Evolutionary conservation across 1,140 invertebrate genomes (phyloP).

Genomic region (Hetaerina americana): DNA sequence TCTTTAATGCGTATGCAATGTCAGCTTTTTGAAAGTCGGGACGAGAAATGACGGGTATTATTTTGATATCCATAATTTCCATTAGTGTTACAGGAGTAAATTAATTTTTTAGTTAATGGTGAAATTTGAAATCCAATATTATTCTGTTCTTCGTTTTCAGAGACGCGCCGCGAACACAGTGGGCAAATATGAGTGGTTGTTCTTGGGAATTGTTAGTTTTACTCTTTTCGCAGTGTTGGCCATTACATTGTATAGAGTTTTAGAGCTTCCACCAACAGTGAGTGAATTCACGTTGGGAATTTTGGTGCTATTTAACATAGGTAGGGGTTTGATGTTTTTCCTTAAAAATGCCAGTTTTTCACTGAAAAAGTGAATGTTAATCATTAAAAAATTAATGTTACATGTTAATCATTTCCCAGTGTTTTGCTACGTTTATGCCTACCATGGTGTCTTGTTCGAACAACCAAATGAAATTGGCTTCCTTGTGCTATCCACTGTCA

Average conservation of each 20-base stretch:
- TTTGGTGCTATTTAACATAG: background rate
- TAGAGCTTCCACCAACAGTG: background rate
- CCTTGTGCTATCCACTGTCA: background rate
- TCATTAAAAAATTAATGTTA: background rate
- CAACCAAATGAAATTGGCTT: background rate
- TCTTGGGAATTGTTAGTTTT: background rate
- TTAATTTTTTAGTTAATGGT: no score
- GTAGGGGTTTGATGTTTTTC: no score
- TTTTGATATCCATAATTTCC: no score
- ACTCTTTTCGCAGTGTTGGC: background rate
- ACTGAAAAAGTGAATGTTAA: background rate
- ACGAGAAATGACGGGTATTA: no score
- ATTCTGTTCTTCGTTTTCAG: no score
- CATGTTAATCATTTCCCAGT: background rate
- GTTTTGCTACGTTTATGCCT: background rate
- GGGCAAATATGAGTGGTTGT: background rate
- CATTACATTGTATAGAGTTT: background rate
- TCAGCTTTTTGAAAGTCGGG: no score
- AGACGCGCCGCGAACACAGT: no score
- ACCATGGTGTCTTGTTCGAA: background rate
- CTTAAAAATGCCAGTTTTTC: no score
- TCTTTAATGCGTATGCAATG: no score
- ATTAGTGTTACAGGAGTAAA: no score
- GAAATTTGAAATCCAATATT: no score
- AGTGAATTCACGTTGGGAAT: background rate